Base-by-base conservation (phyloP, 1,140 invertebrate species). In the Drosophila kanapiae region DNA sequence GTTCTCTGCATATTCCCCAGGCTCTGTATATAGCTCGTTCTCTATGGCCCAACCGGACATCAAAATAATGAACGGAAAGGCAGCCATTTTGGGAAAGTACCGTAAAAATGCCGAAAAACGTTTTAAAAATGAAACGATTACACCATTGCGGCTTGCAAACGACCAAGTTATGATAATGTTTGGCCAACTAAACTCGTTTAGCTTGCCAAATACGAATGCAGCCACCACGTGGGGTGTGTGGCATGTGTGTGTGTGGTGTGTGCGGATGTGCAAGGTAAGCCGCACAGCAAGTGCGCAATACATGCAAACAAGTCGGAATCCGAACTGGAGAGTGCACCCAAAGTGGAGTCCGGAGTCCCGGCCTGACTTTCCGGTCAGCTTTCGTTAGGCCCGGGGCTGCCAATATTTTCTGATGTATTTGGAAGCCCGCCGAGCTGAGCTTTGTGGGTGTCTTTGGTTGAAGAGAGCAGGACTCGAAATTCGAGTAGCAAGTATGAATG, bases 121-220 rank as follows among this genome's bases (percentile, higher is more conserved):
- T 90, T 87, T 87, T 86, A 78, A 87, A 87, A 87, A 87, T 87
- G 83, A 86, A 86, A 88, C 84, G 84, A 87, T 87, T 87, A 87
- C 84, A 85, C 80, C 85, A 87, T 87, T 87, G 84, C 85, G 84
- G 84, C 84, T 75, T 90, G 85, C 85, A 87, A 87, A 87, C 84
- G 84, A 90, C 81, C 85, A 87, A 87, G 84, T 87, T 87, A 87
- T 87, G 84, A 87, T 87, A 87, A 87, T 87, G 84, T 90, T 86
- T 87, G 84, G 84, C 84, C 84, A 87, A 90, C 84, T 87, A 87
- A 87, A 87, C 85, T 87, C 85, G 84, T 87, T 87, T 87, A 87
- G 84, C 71, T 68, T 74, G 84, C 84, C 83, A 78, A 78, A 77
- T 78, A 61, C 61, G 61, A 67, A 29, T 76, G 45, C 49, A 16